Evolutionary conservation across 2,888 invertebrate genomes (phyloP).

Genomic region (Amiota mariae): DNA sequence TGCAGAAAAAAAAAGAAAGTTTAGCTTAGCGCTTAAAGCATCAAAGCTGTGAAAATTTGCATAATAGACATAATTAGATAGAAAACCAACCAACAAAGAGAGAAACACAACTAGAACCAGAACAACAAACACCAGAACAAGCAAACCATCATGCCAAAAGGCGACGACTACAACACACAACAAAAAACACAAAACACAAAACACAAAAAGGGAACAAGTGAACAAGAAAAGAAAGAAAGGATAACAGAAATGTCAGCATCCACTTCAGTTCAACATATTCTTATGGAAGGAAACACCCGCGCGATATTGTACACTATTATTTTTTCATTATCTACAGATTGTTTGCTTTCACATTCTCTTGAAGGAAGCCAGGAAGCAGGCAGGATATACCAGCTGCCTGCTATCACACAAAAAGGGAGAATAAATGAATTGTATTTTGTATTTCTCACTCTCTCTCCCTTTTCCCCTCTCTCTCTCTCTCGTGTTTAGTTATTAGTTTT

Average conservation of each 20-base stretch:
- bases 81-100: neutral
- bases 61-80: constrained; percentile 20
- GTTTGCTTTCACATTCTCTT: neutral
- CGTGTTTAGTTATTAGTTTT: neutral
- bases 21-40: constrained; percentile 1
- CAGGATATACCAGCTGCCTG: neutral
- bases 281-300: neutral
- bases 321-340: constrained; percentile 37
- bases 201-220: neutral
- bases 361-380: neutral
- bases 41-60: constrained; percentile 19
- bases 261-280: neutral
- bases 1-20: no score
- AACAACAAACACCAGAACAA: neutral
- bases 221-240: neutral
- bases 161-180: neutral
- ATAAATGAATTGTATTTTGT: no score
- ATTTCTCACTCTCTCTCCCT: neutral
- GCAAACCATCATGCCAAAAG: neutral
- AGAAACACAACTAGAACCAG: neutral
- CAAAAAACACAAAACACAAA: neutral
- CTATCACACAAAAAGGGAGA: neutral
- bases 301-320: constrained; percentile 31
- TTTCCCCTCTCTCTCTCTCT: neutral
- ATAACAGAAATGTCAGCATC: neutral